Evolutionary conservation across 2,797 vertebrate species (phyloP).

Genomic region (Geotrypetes seraphini): DNA sequence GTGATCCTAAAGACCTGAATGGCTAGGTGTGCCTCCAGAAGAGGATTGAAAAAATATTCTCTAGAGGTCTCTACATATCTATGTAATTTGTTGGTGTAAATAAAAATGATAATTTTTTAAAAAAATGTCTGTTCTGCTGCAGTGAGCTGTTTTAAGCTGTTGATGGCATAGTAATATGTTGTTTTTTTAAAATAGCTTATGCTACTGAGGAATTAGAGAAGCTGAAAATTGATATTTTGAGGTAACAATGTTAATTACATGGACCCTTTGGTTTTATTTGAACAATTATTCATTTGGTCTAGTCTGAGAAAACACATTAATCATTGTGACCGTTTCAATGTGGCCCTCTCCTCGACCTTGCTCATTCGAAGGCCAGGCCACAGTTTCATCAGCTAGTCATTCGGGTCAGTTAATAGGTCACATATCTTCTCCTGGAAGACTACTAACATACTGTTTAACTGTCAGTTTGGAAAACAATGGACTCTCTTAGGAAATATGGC

Average conservation of each 20-base stretch:
- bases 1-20: no score
- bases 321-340: slow-evolving; percentile 43
- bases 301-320: slow-evolving; percentile 38
- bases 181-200: background rate
- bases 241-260: slow-evolving; percentile 12
- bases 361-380: slow-evolving; percentile 17
- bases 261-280: background rate
- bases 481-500: slow-evolving; percentile 45
- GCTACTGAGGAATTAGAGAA: background rate
- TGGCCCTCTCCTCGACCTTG: no score
- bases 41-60: no score
- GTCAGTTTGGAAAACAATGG: slow-evolving; percentile 57
- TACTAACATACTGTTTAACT: slow-evolving; percentile 34
- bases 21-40: no score
- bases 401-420: slow-evolving; percentile 49
- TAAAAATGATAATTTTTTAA: no score
- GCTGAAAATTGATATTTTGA: background rate
- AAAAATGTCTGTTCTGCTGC: background rate
- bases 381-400: slow-evolving; percentile 35
- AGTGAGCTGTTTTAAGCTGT: background rate
- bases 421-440: slow-evolving; percentile 29
- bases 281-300: slow-evolving; percentile 11
- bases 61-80: no score
- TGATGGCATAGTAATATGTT: background rate
- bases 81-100: no score